Evolutionary conservation across 2,113 vertebrate species (phyloP).

Genomic region (Engystomops pustulosus): DNA sequence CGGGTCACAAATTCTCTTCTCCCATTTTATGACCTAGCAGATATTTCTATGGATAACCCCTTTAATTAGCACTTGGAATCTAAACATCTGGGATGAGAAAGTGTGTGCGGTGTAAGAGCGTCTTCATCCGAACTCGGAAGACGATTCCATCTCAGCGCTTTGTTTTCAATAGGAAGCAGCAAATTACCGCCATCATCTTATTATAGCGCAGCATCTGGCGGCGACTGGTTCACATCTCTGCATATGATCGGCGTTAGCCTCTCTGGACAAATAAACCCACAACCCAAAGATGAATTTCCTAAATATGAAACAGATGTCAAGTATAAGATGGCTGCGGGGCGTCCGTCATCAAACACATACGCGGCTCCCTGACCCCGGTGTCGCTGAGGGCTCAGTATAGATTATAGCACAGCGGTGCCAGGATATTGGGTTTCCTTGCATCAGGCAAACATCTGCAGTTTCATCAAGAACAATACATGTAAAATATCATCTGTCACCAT

Average conservation of each 20-base stretch:
- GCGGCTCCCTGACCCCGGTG: neutral
- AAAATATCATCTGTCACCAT: too few relatives aligned
- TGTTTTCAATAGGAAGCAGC: too few relatives aligned
- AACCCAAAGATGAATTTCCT: slow-evolving; percentile 7
- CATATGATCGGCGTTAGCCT: neutral
- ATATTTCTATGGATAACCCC: too few relatives aligned
- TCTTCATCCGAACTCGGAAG: neutral
- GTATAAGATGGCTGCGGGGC: neutral
- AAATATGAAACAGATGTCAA: slow-evolving; percentile 44
- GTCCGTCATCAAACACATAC: neutral
- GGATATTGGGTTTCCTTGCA: too few relatives aligned
- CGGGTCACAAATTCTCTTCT: too few relatives aligned
- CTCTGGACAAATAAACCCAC: slow-evolving; percentile 19
- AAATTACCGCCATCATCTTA: neutral
- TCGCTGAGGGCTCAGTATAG: neutral
- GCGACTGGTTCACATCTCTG: neutral
- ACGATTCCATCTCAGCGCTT: too few relatives aligned
- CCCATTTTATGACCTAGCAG: too few relatives aligned
- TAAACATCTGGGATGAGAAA: neutral
- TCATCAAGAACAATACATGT: too few relatives aligned
- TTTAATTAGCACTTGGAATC: too few relatives aligned
- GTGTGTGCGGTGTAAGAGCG: neutral
- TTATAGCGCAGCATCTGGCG: neutral
- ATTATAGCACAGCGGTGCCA: too few relatives aligned
- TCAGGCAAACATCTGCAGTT: too few relatives aligned